Evolutionary conservation across 2,113 vertebrate species (phyloP).

Genomic region (Terrapene triunguis): DNA sequence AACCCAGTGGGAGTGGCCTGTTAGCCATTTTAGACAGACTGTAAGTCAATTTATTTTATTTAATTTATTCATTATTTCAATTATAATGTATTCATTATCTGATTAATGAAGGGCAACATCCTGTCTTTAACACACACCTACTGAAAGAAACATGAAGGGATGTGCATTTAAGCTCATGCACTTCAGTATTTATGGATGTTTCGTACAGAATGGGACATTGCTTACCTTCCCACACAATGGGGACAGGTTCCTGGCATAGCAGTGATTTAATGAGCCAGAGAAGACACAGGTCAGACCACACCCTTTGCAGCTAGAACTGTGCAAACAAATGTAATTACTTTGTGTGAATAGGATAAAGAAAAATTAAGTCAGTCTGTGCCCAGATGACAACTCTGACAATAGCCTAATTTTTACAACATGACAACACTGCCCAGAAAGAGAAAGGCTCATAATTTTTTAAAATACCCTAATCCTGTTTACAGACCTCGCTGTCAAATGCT

Average conservation of each 20-base stretch:
- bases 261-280: neutral
- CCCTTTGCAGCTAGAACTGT: neutral
- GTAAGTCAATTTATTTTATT: constrained; percentile 15
- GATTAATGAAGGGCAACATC: neutral
- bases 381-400: neutral
- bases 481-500: neutral
- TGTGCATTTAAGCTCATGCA: neutral
- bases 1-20: neutral
- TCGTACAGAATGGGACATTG: neutral
- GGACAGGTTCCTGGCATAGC: neutral
- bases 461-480: neutral
- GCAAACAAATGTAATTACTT: neutral
- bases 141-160: neutral
- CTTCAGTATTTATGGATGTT: neutral
- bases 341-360: neutral
- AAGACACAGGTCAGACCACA: neutral
- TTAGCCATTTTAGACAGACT: neutral
- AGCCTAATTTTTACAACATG: neutral
- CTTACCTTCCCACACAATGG: neutral
- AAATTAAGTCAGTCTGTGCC: neutral
- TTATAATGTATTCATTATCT: neutral
- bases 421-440: neutral
- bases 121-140: neutral
- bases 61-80: neutral
- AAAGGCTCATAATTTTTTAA: neutral